Percentiles rank a stretch among this genome's conserved stretches.
phyloP scores from a whole-genome alignment of 2,888 invertebrate species.

The Trilocha varians region DNA sequence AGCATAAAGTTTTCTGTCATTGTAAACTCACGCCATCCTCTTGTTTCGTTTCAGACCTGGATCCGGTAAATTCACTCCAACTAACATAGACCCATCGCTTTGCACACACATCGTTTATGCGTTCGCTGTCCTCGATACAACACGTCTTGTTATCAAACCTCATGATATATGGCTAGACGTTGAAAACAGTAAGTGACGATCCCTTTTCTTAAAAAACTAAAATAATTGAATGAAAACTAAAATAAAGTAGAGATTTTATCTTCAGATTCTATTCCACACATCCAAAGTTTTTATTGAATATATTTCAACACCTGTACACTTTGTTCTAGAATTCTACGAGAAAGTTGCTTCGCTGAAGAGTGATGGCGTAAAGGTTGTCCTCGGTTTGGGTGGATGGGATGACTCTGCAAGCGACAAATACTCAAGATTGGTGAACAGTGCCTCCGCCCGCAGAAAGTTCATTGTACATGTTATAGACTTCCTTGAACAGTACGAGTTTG shows the following conservation, averaged over 20 bases:
- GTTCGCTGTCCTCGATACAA: slow-evolving; percentile 88
- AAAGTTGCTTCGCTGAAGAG: slow-evolving; percentile 83
- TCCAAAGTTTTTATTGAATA: no score
- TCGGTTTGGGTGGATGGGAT: slow-evolving; percentile 96
- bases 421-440: slow-evolving; percentile 84
- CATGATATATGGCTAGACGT: slow-evolving; percentile 92
- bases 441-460: slow-evolving; percentile 80
- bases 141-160: slow-evolving; percentile 82
- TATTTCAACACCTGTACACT: no score
- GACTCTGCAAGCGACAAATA: slow-evolving; percentile 94
- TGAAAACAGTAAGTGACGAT: slow-evolving; percentile 81
- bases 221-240: no score
- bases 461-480: slow-evolving; percentile 83
- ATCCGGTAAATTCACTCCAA: slow-evolving; percentile 85
- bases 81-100: slow-evolving; percentile 86
- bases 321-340: slow-evolving; percentile 83
- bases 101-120: slow-evolving; percentile 95
- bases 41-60: slow-evolving; percentile 73
- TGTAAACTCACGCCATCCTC: slow-evolving; percentile 3
- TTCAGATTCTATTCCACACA: no score
- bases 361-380: slow-evolving; percentile 83
- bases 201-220: not conserved
- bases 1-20: no score
- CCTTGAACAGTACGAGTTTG: slow-evolving; percentile 85
- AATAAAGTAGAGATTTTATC: no score